Conservation (phyloP, 2,797 vertebrate genomes). For the Anas acuta region DNA sequence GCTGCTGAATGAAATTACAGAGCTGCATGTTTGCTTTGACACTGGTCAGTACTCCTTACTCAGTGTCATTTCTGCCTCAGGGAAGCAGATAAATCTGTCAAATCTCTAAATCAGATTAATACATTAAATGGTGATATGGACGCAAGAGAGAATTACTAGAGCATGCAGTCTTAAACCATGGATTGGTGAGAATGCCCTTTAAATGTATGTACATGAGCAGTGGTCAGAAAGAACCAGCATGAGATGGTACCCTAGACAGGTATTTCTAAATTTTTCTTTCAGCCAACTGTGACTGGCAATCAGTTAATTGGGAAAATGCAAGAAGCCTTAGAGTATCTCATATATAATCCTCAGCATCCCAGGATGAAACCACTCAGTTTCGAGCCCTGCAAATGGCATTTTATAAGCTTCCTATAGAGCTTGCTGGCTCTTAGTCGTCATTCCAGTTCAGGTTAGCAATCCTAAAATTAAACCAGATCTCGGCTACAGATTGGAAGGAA, state of each 20-base stretch:
- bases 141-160: background rate
- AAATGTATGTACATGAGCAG: background rate
- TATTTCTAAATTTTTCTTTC: background rate
- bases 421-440: background rate
- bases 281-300: background rate
- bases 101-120: constrained; percentile 13
- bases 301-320: background rate
- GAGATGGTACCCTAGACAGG: background rate
- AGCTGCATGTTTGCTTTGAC: background rate
- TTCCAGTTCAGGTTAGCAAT: background rate
- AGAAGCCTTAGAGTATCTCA: background rate
- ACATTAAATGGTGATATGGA: background rate
- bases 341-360: background rate
- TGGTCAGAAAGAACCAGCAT: background rate
- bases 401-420: background rate
- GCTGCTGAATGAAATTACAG: background rate
- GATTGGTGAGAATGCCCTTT: background rate
- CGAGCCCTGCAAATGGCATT: background rate
- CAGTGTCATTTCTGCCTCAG: background rate
- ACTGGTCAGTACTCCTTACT: background rate
- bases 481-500: background rate
- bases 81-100: constrained; percentile 15
- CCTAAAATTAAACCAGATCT: background rate
- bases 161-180: background rate
- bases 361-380: background rate